phyloP scores from a whole-genome alignment of 2,888 invertebrate species.

The Andrena praecox region DNA sequence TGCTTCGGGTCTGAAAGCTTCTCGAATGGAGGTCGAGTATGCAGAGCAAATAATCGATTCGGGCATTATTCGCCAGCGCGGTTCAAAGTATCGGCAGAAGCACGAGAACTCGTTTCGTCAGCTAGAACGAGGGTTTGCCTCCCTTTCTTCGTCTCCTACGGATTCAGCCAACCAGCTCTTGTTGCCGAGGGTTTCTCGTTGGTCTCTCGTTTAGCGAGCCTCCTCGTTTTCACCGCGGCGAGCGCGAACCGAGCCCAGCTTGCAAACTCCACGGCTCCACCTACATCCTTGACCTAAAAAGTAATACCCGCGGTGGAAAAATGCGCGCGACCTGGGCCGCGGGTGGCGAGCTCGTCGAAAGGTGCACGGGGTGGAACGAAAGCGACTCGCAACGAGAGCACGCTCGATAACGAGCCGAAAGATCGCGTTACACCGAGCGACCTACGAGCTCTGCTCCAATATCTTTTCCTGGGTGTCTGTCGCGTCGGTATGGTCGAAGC shows the following conservation, averaged over 20 bases:
- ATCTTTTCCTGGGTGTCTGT: background rate
- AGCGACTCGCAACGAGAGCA: constrained; percentile 43
- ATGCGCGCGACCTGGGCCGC: constrained; percentile 8
- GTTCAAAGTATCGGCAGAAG: too few relatives aligned
- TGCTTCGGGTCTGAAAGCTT: background rate
- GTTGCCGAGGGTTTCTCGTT: constrained; percentile 26
- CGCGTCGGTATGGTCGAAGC: background rate
- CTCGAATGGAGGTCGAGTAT: background rate
- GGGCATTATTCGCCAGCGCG: background rate
- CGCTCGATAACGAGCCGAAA: constrained; percentile 48
- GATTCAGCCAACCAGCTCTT: constrained; percentile 8
- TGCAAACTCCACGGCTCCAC: constrained; percentile 34
- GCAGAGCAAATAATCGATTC: background rate
- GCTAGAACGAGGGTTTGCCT: background rate
- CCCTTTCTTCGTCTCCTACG: background rate
- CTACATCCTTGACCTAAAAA: constrained; percentile 68
- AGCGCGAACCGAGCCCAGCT: constrained; percentile 28
- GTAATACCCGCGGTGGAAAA: constrained; percentile 40
- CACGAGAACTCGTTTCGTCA: too few relatives aligned
- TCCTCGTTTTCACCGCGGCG: constrained; percentile 31
- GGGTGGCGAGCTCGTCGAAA: constrained; percentile 34
- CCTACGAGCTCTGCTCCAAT: background rate
- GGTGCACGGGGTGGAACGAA: constrained; percentile 60
- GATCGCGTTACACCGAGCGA: constrained; percentile 50
- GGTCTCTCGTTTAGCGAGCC: constrained; percentile 34